Evolutionary conservation across 1,140 invertebrate species (phyloP).

Genomic region (Ladona fulva): DNA sequence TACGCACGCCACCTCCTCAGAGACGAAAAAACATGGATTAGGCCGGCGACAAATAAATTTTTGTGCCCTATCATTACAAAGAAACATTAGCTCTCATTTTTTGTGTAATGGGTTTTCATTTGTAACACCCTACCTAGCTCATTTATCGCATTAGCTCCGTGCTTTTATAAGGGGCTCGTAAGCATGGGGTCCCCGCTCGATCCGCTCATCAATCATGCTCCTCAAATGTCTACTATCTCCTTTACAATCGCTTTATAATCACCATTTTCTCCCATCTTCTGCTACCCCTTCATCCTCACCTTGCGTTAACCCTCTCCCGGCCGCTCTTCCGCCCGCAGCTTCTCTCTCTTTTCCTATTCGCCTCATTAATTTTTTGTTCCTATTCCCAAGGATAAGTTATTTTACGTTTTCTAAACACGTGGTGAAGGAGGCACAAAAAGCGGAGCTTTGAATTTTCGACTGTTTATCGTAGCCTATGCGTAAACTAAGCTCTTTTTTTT

Average conservation of each 20-base stretch:
- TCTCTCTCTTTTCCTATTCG: not conserved
- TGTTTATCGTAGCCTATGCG: not conserved
- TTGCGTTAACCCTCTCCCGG: too few relatives aligned
- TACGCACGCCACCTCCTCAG: not conserved
- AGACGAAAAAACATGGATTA: not conserved
- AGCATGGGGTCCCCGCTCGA: not conserved
- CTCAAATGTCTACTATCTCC: not conserved
- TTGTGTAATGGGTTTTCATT: slow-evolving; percentile 7
- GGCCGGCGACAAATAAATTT: not conserved
- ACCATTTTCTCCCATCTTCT: not conserved
- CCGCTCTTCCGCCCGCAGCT: too few relatives aligned
- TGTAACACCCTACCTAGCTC: not conserved
- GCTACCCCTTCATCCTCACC: too few relatives aligned
- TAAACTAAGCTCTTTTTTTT: not conserved
- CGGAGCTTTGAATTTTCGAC: not conserved
- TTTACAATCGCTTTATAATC: slow-evolving; percentile 10
- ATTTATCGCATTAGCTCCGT: not conserved
- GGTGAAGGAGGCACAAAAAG: not conserved
- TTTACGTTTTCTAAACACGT: slow-evolving; percentile 1
- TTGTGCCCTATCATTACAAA: not conserved
- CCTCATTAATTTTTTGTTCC: not conserved
- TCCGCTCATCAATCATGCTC: not conserved
- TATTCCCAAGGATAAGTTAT: not conserved
- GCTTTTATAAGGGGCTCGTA: not conserved
- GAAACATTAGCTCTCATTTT: slow-evolving; percentile 10